Evolutionary conservation across 2,888 invertebrate species (phyloP).

Genomic region (Phorcus lineatus): DNA sequence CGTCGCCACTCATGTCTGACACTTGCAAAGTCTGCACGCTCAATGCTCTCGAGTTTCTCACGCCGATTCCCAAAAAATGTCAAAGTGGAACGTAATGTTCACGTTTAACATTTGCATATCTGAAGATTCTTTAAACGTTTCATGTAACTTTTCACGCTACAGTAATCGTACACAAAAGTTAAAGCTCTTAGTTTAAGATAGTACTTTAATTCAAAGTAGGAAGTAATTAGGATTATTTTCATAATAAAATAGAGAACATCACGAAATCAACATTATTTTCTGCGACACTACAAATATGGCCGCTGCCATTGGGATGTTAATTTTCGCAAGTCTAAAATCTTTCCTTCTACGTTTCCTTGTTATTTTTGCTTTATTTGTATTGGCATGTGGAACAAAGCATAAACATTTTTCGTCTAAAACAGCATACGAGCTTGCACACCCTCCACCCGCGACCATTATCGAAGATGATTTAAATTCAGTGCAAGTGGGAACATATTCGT

Average conservation of each 20-base stretch:
- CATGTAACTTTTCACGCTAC: no score
- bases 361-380: not conserved
- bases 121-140: no score
- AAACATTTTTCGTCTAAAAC: conserved; percentile 63
- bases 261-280: not conserved
- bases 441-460: conserved; percentile 29
- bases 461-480: conserved; percentile 51
- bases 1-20: not conserved
- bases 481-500: conserved; percentile 42
- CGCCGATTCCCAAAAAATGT: no score
- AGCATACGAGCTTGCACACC: conserved; percentile 55
- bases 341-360: not conserved
- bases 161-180: no score
- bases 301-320: not conserved
- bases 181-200: no score
- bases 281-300: conserved; percentile 3
- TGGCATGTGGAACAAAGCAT: conserved; percentile 11
- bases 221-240: no score
- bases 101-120: no score
- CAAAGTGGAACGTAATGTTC: no score
- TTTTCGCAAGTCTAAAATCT: not conserved
- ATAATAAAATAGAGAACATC: no score
- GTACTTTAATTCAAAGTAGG: no score
- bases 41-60: no score
- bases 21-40: no score